phyloP scores from a whole-genome alignment of 2,888 invertebrate genomes.

The Patella ulyssiponensis region DNA sequence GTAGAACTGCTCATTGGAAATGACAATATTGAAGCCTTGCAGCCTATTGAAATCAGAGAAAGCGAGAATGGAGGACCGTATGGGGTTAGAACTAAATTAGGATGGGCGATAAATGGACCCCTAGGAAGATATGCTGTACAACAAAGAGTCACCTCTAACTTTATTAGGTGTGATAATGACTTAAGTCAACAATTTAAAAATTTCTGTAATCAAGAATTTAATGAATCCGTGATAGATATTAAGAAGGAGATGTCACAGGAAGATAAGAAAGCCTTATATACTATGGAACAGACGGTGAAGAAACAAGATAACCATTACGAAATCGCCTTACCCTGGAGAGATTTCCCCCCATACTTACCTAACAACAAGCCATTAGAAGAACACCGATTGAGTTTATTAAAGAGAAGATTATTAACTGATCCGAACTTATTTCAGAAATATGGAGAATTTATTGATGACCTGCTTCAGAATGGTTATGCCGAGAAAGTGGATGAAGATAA shows the following conservation, averaged over 20 bases:
- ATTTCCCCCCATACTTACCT: slow-evolving; percentile 13
- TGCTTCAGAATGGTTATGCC: too few relatives aligned
- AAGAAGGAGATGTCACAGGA: too few relatives aligned
- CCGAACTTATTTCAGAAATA: not conserved
- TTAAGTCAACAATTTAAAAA: slow-evolving; percentile 85
- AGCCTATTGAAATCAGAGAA: not conserved
- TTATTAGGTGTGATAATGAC: slow-evolving; percentile 78
- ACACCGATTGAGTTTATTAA: slow-evolving; percentile 1
- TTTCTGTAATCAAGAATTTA: slow-evolving; percentile 65
- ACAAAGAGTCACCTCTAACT: slow-evolving; percentile 1
- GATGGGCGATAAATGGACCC: slow-evolving; percentile 32
- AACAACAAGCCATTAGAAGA: slow-evolving; percentile 19
- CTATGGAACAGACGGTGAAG: too few relatives aligned
- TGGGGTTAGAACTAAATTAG: slow-evolving; percentile 1
- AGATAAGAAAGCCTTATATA: too few relatives aligned
- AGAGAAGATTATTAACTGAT: slow-evolving; percentile 4
- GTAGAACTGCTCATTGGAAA: not conserved
- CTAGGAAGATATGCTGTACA: not conserved
- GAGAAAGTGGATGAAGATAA: too few relatives aligned
- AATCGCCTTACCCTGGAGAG: slow-evolving; percentile 13
- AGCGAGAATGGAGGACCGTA: slow-evolving; percentile 3
- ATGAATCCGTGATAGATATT: slow-evolving; percentile 78
- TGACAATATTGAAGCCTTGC: not conserved
- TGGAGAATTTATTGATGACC: too few relatives aligned
- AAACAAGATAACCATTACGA: too few relatives aligned